Evolutionary conservation across 2,888 invertebrate species (phyloP), one percentile per base, ranked within the genome.

Genomic region (Troides helena): DNA sequence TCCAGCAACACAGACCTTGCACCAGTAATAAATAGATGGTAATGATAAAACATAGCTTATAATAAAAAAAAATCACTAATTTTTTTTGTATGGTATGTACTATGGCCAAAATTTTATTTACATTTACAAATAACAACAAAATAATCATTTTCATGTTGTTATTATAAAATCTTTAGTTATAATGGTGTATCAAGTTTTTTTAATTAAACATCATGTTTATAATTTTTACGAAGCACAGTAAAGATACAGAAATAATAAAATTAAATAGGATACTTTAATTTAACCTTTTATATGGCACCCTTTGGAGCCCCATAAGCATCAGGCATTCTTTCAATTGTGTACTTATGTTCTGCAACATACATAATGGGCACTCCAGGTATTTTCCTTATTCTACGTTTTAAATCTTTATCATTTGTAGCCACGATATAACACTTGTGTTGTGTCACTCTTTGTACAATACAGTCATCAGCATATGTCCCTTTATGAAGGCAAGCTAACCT

Each of bases 381-480:
- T 92, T 99, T 99, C 69, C 99, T 93, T 74, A 99, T 97, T 81
- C 99, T 94, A 80, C 98, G 94, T 86, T 98, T 99, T 72, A 99
- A 93, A 86, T 99, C 99, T 87, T 97, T 99, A 88, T 99, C 99
- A 93, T 99, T 99, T 18, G 99, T 99, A 1, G 99, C 99, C 50
- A 99, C 99, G 80, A 99, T 99, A 85, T 99, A 99, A 92, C 99
- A 99, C 85, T 99, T 99, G 87, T 99, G 99, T 94, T 99, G 98
- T 5, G 96, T 98, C 1, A 99, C 97, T 79, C 99, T 94, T 82
- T 99, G 97, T 1, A 99, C 98, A 69, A 99, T 93, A 86, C 99
- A 99, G 88, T 99, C 99, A 90, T 99, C 99, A 72, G 99, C 99
- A 92, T 99, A 99, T 0, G 98, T 99, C 30, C 99, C 99, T 87